Conservation (phyloP, 2,113 vertebrate genomes). For the Phaetusa simplex region DNA sequence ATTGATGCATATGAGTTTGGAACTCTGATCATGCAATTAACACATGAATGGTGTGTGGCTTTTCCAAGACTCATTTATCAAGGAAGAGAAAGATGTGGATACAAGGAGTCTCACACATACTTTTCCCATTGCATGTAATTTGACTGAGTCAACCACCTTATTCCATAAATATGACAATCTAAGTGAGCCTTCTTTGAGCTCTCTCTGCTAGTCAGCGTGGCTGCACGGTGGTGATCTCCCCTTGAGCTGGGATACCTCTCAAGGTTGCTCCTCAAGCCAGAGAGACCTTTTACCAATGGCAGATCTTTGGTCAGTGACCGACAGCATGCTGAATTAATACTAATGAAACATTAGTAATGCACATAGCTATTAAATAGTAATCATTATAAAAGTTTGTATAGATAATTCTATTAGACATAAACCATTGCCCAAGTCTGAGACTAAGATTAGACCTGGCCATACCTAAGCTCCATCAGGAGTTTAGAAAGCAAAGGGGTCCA, state of each 20-base stretch:
- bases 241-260: neutral
- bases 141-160: neutral
- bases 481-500: neutral
- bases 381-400: neutral
- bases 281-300: neutral
- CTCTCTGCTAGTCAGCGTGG: neutral
- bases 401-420: neutral
- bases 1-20: neutral
- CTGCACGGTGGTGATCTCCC: neutral
- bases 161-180: neutral
- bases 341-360: neutral
- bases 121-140: neutral
- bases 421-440: neutral
- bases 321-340: neutral
- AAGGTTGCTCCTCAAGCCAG: neutral
- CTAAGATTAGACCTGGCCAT: neutral
- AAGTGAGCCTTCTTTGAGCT: neutral
- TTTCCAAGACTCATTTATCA: neutral
- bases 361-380: neutral
- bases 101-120: neutral
- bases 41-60: neutral
- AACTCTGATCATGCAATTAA: neutral
- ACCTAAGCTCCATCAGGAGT: neutral
- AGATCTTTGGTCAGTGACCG: neutral
- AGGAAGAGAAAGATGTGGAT: neutral